Percentiles rank a stretch among this genome's conserved stretches.
Conservation (phyloP, 2,888 invertebrate genomes). For the Octodonta nipae region DNA sequence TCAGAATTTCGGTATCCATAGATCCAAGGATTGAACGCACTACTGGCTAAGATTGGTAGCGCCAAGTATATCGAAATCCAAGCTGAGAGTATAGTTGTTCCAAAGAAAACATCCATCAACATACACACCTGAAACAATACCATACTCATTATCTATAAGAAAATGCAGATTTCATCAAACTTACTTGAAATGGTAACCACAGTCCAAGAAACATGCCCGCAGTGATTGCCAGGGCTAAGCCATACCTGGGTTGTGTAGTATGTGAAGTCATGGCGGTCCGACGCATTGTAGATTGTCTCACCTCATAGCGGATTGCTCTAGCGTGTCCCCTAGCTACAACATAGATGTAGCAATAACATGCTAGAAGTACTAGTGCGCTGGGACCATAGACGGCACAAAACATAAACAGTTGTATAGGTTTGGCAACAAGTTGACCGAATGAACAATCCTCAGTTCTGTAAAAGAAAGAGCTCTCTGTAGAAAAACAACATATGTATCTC, state of each 20-base stretch:
- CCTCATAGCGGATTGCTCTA: slow-evolving; percentile 44
- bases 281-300: slow-evolving; percentile 37
- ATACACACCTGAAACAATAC: slow-evolving; percentile 38
- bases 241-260: slow-evolving; percentile 41
- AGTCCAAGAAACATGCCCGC: slow-evolving; percentile 46
- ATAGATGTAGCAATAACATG: slow-evolving; percentile 51
- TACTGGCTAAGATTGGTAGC: slow-evolving; percentile 44
- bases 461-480: slow-evolving; percentile 11
- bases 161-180: too few species aligned
- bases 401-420: slow-evolving; percentile 43
- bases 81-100: slow-evolving; percentile 38
- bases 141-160: too few species aligned
- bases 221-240: slow-evolving; percentile 48
- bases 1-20: slow-evolving; percentile 51
- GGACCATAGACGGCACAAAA: slow-evolving; percentile 48
- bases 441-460: slow-evolving; percentile 36
- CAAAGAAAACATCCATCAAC: slow-evolving; percentile 40
- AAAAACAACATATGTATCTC: too few species aligned
- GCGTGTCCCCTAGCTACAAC: slow-evolving; percentile 49
- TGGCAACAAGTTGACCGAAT: slow-evolving; percentile 38
- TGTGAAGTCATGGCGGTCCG: slow-evolving; percentile 9
- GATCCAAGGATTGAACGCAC: slow-evolving; percentile 50
- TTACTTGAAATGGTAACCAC: slow-evolving; percentile 50
- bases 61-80: slow-evolving; percentile 44
- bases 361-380: slow-evolving; percentile 42